These are phyloP conservation scores for Myrmophylax atrothorax DNA, from an alignment of 2,113 vertebrate genomes.

Conservation along the genomic window DNA sequence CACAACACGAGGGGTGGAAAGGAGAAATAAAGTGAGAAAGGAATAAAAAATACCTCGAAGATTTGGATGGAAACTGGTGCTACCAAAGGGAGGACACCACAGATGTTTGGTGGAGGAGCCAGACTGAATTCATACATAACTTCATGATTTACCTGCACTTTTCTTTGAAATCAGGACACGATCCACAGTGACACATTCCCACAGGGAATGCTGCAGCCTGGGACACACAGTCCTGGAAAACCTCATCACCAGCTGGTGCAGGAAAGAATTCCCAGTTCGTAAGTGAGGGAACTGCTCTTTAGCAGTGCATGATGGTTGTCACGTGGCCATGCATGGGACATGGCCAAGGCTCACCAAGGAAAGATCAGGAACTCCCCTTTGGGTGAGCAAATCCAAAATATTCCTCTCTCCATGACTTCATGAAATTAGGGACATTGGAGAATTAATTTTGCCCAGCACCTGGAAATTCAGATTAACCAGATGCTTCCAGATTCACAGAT, in stretches of 20 bases:
- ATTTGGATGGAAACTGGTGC: not conserved
- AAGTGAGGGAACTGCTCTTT: not conserved
- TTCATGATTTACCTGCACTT: not conserved
- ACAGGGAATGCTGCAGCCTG: not conserved
- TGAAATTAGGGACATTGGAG: not conserved
- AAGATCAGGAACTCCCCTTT: not conserved
- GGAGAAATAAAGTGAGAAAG: not conserved
- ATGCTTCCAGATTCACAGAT: not conserved
- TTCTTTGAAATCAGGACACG: not conserved
- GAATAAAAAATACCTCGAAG: not conserved
- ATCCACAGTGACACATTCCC: accelerated
- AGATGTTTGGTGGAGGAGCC: not conserved
- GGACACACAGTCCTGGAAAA: not conserved
- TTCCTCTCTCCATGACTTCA: not conserved
- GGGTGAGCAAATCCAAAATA: not conserved
- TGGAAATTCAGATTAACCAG: not conserved
- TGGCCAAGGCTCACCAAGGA: not conserved
- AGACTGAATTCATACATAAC: not conserved
- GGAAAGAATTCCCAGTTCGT: not conserved
- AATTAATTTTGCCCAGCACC: not conserved
- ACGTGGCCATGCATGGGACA: not conserved
- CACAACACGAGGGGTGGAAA: not conserved
- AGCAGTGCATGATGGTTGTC: accelerated
- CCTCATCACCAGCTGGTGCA: not conserved
- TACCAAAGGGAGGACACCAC: not conserved